A percentile compares a stretch with the other conserved stretches of the same genome.
These are phyloP conservation scores for Athalia rosae DNA, from an alignment of 2,888 invertebrate genomes.

Conservation along the genomic window DNA sequence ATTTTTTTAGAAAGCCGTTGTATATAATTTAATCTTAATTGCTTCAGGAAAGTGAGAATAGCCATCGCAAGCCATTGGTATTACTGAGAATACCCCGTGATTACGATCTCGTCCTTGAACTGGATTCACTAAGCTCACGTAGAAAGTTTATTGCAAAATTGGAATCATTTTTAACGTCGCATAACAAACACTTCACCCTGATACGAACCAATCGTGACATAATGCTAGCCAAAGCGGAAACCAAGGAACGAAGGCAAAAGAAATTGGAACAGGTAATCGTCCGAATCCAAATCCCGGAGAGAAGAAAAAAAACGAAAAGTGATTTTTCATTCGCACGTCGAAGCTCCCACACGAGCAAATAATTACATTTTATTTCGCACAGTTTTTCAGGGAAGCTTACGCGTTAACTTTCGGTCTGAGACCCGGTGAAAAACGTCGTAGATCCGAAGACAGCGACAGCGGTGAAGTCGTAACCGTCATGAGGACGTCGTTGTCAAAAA, in stretches of 20 bases:
- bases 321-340: background rate
- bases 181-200: slow-evolving; percentile 86
- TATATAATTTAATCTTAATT: slow-evolving; percentile 46
- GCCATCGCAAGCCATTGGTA: slow-evolving; percentile 86
- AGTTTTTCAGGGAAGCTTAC: slow-evolving; percentile 97
- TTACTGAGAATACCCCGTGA: slow-evolving; percentile 89
- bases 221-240: slow-evolving; percentile 93
- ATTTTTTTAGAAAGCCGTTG: slow-evolving; percentile 11
- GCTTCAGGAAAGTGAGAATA: slow-evolving; percentile 78
- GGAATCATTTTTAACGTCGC: slow-evolving; percentile 87
- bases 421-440: slow-evolving; percentile 86
- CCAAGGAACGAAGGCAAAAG: slow-evolving; percentile 93
- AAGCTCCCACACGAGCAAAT: background rate
- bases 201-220: slow-evolving; percentile 85
- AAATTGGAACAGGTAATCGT: slow-evolving; percentile 82
- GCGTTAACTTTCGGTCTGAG: slow-evolving; percentile 92
- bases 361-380: slow-evolving; percentile 49
- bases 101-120: slow-evolving; percentile 94
- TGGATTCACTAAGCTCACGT: slow-evolving; percentile 86
- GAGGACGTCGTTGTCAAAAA: slow-evolving; percentile 92
- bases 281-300: background rate
- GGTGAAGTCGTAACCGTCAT: slow-evolving; percentile 94
- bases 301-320: background rate
- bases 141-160: slow-evolving; percentile 92
- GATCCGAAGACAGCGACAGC: slow-evolving; percentile 83